Evolutionary conservation across 30 jellyfish, hydroid and myxozoan genomes (phyloP), one percentile per base, ranked within the genome.

Genomic region (Aurelia sp.): DNA sequence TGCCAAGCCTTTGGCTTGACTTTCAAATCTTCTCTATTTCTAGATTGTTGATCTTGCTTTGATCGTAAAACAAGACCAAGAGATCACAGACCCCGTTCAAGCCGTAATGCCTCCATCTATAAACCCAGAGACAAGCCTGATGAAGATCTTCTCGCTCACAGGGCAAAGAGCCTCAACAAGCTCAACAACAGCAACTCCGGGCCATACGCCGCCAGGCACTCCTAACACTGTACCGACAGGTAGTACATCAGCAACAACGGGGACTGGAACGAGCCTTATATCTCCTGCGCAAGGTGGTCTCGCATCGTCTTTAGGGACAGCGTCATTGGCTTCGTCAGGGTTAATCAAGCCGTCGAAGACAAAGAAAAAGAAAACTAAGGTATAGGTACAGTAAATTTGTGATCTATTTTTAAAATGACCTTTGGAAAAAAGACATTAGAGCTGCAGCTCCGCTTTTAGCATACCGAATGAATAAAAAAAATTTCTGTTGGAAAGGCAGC

Each of bases 231-330:
- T 79, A 20, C 77, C 37, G 30, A 27, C 74, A 69, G 52, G 63
- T 18, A 65, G 75, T 50, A 70, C 78, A 51, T 15, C 84, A 6
- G n/a, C 92, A 35, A 0, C 87, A 19, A 52, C 96, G 40, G 55
- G 81, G 47, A 31, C 92, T 70, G 82, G 74, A 7, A 57, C 97
- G 13, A 87, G 85, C 57, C 85, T 95, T 17, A 90, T 96, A 63
- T 84, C 99, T 21, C 99, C 99, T 37, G 89, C 90, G 62, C 98
- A 90, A 50, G 99, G 99, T 63, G 97, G 99, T 16, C 85, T 95
- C 52, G 99, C 99, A 17, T 95, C 97, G 33, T 95, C 99, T 1
- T 80, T 95, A 20, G 99, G 99, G 3, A 95, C 97, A 33, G 99
- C 99, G 16, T 95, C 97, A 11, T 82, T 95, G 62, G 97, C 99